A percentile compares a stretch with the other conserved stretches of the same genome.
Conservation (phyloP, 1,140 invertebrate species). For the Chlorops oryzae region DNA sequence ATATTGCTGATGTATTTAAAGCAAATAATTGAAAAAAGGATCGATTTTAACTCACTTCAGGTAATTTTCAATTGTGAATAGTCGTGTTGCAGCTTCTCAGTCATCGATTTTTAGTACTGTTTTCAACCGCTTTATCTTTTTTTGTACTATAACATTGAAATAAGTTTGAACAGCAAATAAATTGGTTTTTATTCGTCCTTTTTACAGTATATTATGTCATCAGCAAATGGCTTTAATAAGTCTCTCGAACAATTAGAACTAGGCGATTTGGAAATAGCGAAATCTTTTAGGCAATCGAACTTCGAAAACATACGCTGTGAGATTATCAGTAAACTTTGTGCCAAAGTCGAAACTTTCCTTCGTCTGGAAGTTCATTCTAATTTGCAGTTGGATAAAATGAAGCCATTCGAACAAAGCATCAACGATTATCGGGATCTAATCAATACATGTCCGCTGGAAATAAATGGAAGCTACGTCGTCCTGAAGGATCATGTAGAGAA, state of each 20-base stretch:
- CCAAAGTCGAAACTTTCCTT: constrained; percentile 84
- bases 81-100: not conserved
- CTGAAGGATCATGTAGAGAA: constrained; percentile 68
- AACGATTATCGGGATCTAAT: constrained; percentile 50
- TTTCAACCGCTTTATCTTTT: too few relatives aligned
- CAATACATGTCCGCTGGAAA: constrained; percentile 46
- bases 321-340: constrained; percentile 62
- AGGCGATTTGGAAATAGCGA: constrained; percentile 4
- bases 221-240: constrained; percentile 7
- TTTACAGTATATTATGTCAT: constrained; percentile 11
- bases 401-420: constrained; percentile 30
- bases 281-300: constrained; percentile 12
- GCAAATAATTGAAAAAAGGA: constrained; percentile 14
- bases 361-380: constrained; percentile 86
- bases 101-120: not conserved
- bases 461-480: constrained; percentile 44
- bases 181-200: too few relatives aligned
- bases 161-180: too few relatives aligned
- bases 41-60: constrained; percentile 19
- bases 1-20: constrained; percentile 72
- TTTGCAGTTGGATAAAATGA: constrained; percentile 64
- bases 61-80: not conserved
- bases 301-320: constrained; percentile 16
- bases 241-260: constrained; percentile 3
- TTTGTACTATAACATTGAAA: too few relatives aligned